Conservation (phyloP, 2,113 vertebrate species). For the Diadophis punctatus region DNA sequence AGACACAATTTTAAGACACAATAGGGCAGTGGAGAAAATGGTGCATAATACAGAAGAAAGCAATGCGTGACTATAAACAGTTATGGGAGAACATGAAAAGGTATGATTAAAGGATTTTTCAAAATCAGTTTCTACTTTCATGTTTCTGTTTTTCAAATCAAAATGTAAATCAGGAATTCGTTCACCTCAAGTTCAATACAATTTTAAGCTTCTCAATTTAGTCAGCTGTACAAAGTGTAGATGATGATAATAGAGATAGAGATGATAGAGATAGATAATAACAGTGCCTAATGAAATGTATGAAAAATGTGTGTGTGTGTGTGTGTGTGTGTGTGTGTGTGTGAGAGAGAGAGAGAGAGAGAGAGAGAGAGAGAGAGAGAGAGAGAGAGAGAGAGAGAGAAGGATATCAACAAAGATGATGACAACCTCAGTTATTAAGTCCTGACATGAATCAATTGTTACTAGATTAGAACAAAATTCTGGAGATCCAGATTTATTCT, state of each 20-base stretch:
- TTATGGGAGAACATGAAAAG: neutral
- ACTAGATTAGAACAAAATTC: neutral
- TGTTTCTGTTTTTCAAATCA: neutral
- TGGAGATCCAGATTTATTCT: neutral
- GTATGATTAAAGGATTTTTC: neutral
- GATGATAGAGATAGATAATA: neutral
- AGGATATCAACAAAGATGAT: neutral
- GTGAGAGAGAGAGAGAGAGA: neutral
- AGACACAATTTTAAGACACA: neutral
- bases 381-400: neutral
- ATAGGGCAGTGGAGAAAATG: neutral
- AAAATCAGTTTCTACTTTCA: neutral
- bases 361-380: neutral
- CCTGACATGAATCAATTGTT: neutral
- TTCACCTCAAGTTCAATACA: neutral
- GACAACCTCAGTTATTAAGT: neutral
- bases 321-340: too few relatives aligned
- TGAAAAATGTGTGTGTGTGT: neutral
- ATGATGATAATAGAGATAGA: neutral
- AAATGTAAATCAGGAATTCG: neutral
- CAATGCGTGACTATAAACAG: neutral
- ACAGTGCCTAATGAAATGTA: neutral
- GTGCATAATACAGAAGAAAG: neutral
- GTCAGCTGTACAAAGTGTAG: neutral
- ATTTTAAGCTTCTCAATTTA: neutral